phyloP scores from a whole-genome alignment of 2,797 vertebrate genomes.

The Myotis daubentonii region DNA sequence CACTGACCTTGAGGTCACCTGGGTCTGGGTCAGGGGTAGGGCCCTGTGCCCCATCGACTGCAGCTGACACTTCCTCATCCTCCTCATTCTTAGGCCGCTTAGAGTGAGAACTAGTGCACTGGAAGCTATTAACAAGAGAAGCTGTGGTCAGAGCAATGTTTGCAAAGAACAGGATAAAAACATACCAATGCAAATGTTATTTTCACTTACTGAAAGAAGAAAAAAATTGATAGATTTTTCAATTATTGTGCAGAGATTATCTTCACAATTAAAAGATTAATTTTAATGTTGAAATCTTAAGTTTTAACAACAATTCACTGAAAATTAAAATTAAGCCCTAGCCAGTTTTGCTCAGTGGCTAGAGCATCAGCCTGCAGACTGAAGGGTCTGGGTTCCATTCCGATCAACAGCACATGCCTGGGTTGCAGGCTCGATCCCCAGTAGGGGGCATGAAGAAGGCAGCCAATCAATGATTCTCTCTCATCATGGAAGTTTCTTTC shows the following conservation, averaged over 20 bases:
- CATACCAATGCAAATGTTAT: slow-evolving; percentile 71
- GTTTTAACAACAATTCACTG: slow-evolving; percentile 65
- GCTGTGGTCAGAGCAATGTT: slow-evolving; percentile 80
- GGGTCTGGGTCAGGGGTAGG: slow-evolving; percentile 77
- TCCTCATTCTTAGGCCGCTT: slow-evolving; percentile 93
- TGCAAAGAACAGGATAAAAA: slow-evolving; percentile 84
- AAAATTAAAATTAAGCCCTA: slow-evolving; percentile 61
- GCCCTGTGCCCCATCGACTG: slow-evolving; percentile 85
- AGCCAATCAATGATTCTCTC: no score
- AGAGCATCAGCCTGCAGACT: no score
- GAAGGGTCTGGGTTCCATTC: no score
- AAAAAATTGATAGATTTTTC: slow-evolving; percentile 76
- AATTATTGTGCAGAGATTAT: slow-evolving; percentile 78
- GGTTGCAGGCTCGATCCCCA: no score
- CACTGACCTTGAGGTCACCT: slow-evolving; percentile 87
- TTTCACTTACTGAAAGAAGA: slow-evolving; percentile 78
- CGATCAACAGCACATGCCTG: no score
- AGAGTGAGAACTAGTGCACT: slow-evolving; percentile 89
- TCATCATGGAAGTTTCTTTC: no score
- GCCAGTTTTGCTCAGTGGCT: no score
- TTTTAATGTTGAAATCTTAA: slow-evolving; percentile 34
- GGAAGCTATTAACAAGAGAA: slow-evolving; percentile 86
- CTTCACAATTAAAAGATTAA: slow-evolving; percentile 80
- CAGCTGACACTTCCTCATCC: slow-evolving; percentile 84
- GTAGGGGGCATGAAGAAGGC: no score